phyloP scores from a whole-genome alignment of 2,113 vertebrate genomes.

The Labrus mixtus region DNA sequence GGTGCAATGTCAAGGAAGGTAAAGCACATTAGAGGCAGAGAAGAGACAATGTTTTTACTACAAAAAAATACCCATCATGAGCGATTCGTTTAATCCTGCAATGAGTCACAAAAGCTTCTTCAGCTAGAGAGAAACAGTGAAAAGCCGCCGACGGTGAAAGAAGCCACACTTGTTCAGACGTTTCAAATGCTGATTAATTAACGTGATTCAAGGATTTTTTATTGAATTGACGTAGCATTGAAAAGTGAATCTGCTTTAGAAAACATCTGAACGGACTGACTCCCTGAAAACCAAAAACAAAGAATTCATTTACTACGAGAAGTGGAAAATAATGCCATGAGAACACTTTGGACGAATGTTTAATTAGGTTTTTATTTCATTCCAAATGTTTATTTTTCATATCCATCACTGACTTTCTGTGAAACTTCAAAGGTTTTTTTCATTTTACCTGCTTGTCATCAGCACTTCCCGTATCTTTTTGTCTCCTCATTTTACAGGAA shows the following conservation, averaged over 20 bases:
- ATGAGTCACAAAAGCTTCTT: slow-evolving; percentile 57
- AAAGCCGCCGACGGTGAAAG: slow-evolving; percentile 12
- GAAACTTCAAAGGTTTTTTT: neutral
- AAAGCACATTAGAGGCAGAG: slow-evolving; percentile 70
- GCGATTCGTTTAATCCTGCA: slow-evolving; percentile 60
- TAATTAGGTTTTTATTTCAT: neutral
- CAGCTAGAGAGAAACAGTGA: slow-evolving; percentile 39
- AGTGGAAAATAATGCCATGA: neutral
- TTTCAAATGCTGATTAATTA: slow-evolving; percentile 66
- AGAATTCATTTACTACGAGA: neutral
- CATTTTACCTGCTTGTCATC: neutral
- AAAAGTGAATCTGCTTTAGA: slow-evolving; percentile 1
- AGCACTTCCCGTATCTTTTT: neutral
- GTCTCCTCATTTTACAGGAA: neutral
- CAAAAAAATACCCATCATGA: slow-evolving; percentile 52
- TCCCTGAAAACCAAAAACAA: neutral
- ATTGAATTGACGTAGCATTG: slow-evolving; percentile 52
- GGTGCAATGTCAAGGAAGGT: slow-evolving; percentile 65
- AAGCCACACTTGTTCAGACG: slow-evolving; percentile 20
- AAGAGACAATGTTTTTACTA: slow-evolving; percentile 65
- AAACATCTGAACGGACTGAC: slow-evolving; percentile 11
- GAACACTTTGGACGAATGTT: neutral
- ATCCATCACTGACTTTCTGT: neutral
- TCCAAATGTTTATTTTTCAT: neutral
- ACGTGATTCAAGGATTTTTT: slow-evolving; percentile 40